Conservation (phyloP, 1,140 invertebrate genomes). For the Drosophila persimilis region DNA sequence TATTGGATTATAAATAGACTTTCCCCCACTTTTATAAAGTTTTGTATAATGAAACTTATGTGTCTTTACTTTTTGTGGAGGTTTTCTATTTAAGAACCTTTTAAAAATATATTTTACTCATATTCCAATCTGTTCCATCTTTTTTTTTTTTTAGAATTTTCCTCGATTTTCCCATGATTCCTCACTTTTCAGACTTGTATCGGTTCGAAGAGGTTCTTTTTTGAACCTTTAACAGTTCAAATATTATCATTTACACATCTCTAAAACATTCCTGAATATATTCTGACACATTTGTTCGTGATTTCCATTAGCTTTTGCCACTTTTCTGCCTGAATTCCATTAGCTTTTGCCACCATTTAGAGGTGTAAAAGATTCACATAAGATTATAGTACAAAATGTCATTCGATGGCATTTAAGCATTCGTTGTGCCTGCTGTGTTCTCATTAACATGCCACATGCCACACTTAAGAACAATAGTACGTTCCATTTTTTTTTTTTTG, state of each 20-base stretch:
- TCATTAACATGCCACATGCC: conserved; percentile 9
- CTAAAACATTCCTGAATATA: conserved; percentile 4
- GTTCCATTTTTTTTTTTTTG: background rate
- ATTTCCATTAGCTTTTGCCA: no score
- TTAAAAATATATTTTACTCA: no score
- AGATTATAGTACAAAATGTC: conserved; percentile 23
- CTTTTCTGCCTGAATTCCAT: conserved; percentile 2
- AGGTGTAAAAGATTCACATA: conserved; percentile 20
- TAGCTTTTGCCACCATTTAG: conserved; percentile 13
- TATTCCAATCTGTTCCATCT: no score
- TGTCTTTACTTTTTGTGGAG: no score
- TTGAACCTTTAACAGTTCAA: conserved; percentile 22
- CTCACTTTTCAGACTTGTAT: background rate
- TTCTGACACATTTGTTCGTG: background rate
- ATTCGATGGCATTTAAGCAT: conserved; percentile 32
- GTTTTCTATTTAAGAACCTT: no score
- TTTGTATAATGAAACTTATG: no score
- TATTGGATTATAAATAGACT: no score
- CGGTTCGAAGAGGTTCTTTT: no score
- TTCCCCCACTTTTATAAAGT: no score
- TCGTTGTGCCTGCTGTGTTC: no score
- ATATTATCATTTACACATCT: conserved; percentile 21
- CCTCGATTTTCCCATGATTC: no score
- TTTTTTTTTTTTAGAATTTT: no score
- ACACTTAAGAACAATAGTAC: background rate